Percentiles rank a stretch among this genome's conserved stretches.
Conservation (phyloP, 2,113 vertebrate species). For the Corythornis vintsioides region DNA sequence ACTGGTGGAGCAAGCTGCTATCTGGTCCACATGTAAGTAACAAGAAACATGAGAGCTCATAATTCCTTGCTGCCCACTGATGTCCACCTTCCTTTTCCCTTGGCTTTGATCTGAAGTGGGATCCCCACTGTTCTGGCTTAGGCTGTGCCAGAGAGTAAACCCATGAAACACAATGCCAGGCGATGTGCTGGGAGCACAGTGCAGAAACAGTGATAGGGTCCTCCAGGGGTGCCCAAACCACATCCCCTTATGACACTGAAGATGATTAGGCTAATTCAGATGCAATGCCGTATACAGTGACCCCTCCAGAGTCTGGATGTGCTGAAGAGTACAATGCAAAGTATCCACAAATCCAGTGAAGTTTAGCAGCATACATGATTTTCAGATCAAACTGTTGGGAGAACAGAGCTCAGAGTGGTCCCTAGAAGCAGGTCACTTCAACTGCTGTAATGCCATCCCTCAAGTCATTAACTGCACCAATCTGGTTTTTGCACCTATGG, state of each 20-base stretch:
- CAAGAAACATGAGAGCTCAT: not conserved
- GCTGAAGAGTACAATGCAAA: not conserved
- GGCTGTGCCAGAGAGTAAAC: not conserved
- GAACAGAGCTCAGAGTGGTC: not conserved
- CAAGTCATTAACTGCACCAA: not conserved
- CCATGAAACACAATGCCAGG: not conserved
- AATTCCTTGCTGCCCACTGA: fast-evolving
- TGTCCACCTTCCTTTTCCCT: not conserved
- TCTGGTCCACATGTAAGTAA: not conserved
- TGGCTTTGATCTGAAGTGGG: not conserved
- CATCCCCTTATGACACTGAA: not conserved
- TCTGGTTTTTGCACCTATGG: not conserved
- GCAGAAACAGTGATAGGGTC: not conserved
- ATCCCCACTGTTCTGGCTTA: not conserved
- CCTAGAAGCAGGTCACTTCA: not conserved
- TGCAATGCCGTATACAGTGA: not conserved
- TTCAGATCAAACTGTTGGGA: not conserved
- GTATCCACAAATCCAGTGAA: not conserved
- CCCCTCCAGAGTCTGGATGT: not conserved
- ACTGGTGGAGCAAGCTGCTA: not conserved
- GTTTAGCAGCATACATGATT: not conserved
- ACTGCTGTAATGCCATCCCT: not conserved
- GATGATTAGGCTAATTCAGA: not conserved
- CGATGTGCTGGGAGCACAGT: not conserved
- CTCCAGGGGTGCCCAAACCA: not conserved